Evolutionary conservation across 2,888 invertebrate genomes (phyloP), one percentile per base, ranked within the genome.

Genomic region (Nemurella pictetii): DNA sequence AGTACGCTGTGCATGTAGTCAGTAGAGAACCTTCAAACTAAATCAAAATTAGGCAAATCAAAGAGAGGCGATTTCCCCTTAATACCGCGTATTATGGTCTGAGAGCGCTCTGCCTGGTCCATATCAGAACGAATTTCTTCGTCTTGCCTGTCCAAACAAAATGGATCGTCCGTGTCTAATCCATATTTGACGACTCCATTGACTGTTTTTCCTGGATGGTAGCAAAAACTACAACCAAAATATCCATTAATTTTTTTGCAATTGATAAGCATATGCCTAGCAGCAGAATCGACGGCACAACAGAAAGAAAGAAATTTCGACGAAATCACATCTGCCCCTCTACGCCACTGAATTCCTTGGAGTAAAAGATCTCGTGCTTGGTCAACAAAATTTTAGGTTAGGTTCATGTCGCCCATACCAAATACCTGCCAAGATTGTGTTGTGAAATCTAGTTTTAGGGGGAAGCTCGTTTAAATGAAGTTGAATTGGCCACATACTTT

Each of bases 1-100:
- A 82, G 80, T n/a, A 25, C 82, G n/a, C 83, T 86, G 72, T 87
- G 86, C 80, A 85, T 83, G 26, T 85, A 73, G 80, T 87, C 86
- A 20, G 85, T 81, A 9, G 87, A 85, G 77, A 87, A 87, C 0
- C 86, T 84, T 80, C 75, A 86, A 74, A 86, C 73, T 80, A 80
- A 20, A 30, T 87, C 86, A 84, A 87, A 80, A 35, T 86, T 12
- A 5, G 75, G 74, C 12, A 85, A 75, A 12, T 20, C 30, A 27
- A 20, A 27, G 20, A 86, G 86, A 0, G 83, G 82, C 26, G 85
- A 83, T 55, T 83, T 20, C 28, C 85, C 86, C 77, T 86, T 86
- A 0, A 86, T 85, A 7, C 85, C 85, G 20, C 78, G 35, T 78
- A 83, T 80, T 0, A n/a, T n/a, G 12, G 80, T 15, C 4, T 25